A percentile compares a stretch with the other conserved stretches of the same genome.
Evolutionary conservation across 2,797 vertebrate species (phyloP).

Genomic region (Alectoris magna): DNA sequence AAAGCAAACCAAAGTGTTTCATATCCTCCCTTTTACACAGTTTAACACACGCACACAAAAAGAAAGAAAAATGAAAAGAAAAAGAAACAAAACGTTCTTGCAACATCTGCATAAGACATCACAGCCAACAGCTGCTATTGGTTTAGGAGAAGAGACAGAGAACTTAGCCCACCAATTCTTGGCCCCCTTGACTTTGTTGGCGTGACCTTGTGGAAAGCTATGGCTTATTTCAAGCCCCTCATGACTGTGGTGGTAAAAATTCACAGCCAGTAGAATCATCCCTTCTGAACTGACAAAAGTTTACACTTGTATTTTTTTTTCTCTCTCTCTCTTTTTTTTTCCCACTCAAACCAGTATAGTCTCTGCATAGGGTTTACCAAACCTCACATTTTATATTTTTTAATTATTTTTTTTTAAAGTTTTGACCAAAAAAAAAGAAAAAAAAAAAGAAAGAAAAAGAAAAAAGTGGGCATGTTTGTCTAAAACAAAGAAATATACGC

Average conservation of each 20-base stretch:
- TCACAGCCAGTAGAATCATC: constrained; percentile 71
- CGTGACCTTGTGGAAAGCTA: constrained; percentile 68
- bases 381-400: constrained; percentile 69
- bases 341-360: constrained; percentile 63
- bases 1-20: constrained; percentile 78
- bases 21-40: constrained; percentile 66
- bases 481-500: constrained; percentile 71
- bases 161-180: constrained; percentile 63
- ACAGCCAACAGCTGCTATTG: constrained; percentile 78
- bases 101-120: constrained; percentile 74
- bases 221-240: constrained; percentile 69
- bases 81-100: constrained; percentile 65
- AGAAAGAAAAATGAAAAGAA: constrained; percentile 16
- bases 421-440: constrained; percentile 89
- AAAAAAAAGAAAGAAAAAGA: neutral
- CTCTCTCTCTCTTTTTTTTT: neutral
- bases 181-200: constrained; percentile 75
- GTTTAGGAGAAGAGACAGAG: constrained; percentile 73
- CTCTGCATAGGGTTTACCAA: constrained; percentile 65
- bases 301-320: constrained; percentile 71
- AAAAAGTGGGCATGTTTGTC: constrained; percentile 62
- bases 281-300: constrained; percentile 73
- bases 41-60: constrained; percentile 35
- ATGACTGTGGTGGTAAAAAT: constrained; percentile 73
- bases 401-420: constrained; percentile 76